Base-by-base conservation (phyloP, 2,888 invertebrate genomes). In the Drosophila nr. fundita region DNA sequence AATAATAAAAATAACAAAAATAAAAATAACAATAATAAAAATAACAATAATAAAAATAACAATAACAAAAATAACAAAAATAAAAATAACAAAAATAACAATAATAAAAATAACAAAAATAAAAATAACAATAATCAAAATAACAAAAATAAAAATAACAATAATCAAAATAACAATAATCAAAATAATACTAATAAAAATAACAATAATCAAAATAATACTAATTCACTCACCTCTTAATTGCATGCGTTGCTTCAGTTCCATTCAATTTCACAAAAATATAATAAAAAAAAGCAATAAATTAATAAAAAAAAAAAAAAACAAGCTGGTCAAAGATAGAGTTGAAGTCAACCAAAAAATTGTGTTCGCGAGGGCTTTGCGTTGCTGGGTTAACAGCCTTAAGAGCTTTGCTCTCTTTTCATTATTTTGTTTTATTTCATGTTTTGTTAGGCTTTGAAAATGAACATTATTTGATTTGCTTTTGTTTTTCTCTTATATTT, bases 351-450 rank as follows among this genome's bases (percentile, higher is more conserved):
- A 11, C n/a, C 40, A 21, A 11, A 42, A 21, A 42, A 11, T 6
- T 21, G 11, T 11, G 1, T 11, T 2, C 1, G 40, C 40, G 10
- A n/a, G 10, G 10, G 10, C n/a, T 40, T 40, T 40, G n/a, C 40
- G 40, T 10, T 40, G 40, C n/a, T 40, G 40, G 40, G 10, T 80
- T 74, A 80, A 68, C 71, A 73, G 87, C 71, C 83, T 76, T 86
- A 83, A 86, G 86, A 84, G 84, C 89, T 89, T 86, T 81, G 76
- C 67, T 66, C 59, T 36, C 50, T 38, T 68, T 64, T 30, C 61
- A 63, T 69, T 61, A 42, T 45, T 68, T 61, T 34, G 18, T 34
- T 30, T 38, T 11, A 13, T 11, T 21, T 30, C 24, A 7, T 40
- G 42, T 24, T 8, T 38, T 60, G 68, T 68, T 65, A 54, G 61